Conservation (phyloP, 2,888 invertebrate species). For the Folsomia manolachei region DNA sequence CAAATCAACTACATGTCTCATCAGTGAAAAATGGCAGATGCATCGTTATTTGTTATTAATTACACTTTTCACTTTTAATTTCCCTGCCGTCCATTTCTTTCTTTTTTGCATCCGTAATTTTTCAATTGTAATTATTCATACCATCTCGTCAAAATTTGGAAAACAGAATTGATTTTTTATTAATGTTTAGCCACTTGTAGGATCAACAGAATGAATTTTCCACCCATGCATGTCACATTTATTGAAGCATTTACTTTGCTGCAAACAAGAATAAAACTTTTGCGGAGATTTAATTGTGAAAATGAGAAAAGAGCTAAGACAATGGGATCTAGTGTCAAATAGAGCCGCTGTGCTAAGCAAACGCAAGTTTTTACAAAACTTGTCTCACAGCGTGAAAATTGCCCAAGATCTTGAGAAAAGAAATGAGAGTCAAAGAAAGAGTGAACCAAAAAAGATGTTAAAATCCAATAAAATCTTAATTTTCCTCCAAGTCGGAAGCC, state of each 20-base stretch:
- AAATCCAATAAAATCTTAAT: conserved; percentile 11
- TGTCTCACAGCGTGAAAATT: neutral
- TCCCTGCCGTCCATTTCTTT: conserved; percentile 5
- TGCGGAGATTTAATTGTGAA: too few species aligned
- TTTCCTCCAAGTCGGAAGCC: conserved; percentile 1
- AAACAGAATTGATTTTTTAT: too few species aligned
- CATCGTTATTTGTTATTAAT: conserved; percentile 15
- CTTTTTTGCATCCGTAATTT: too few species aligned
- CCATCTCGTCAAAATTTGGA: neutral
- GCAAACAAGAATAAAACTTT: too few species aligned
- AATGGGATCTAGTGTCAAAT: neutral
- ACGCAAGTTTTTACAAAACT: neutral
- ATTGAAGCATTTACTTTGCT: too few species aligned
- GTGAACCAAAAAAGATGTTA: conserved; percentile 5
- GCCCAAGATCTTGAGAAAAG: neutral
- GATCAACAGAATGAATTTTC: neutral
- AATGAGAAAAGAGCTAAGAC: neutral
- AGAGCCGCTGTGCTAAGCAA: neutral
- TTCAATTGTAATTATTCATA: neutral
- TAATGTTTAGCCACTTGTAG: neutral
- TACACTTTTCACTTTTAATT: conserved; percentile 11
- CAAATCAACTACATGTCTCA: too few species aligned
- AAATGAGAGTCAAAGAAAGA: too few species aligned
- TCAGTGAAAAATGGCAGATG: neutral
- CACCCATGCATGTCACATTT: neutral